These are phyloP conservation scores for Helicoverpa assulta DNA, from an alignment of 2,888 invertebrate genomes.

Conservation along the genomic window DNA sequence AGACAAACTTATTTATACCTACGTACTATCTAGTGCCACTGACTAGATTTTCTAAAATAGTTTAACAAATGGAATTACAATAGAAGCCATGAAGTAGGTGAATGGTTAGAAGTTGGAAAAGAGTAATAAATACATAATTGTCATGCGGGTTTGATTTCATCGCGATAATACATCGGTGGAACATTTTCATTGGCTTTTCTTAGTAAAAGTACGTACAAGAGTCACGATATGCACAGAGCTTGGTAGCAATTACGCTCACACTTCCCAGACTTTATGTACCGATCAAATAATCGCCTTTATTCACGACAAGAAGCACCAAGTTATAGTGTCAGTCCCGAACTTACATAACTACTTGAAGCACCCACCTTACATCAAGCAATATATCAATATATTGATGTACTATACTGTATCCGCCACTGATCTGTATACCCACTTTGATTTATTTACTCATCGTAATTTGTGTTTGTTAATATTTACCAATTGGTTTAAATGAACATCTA, in stretches of 20 bases:
- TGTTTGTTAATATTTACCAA: constrained; percentile 59
- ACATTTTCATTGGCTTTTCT: constrained; percentile 84
- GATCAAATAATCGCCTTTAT: constrained; percentile 78
- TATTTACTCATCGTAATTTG: constrained; percentile 62
- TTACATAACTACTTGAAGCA: constrained; percentile 80
- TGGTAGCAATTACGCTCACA: constrained; percentile 89
- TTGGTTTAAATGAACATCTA: constrained; percentile 58
- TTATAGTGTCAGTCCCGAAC: constrained; percentile 73
- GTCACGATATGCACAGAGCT: constrained; percentile 87
- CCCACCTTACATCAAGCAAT: constrained; percentile 84
- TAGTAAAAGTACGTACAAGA: constrained; percentile 82
- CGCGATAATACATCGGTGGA: constrained; percentile 58
- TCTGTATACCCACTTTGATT: constrained; percentile 61
- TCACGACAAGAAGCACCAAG: constrained; percentile 86
- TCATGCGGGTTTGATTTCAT: constrained; percentile 53
- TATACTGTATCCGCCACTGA: constrained; percentile 59
- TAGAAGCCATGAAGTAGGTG: constrained; percentile 47
- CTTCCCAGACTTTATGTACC: constrained; percentile 87
- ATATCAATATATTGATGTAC: constrained; percentile 62
- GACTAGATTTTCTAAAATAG: constrained; percentile 48
- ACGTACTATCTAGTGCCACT: constrained; percentile 47
- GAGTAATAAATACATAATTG: constrained; percentile 26
- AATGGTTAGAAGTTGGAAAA: constrained; percentile 48
- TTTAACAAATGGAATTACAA: constrained; percentile 34
- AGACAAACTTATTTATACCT: constrained; percentile 47